phyloP scores from a whole-genome alignment of 1,140 invertebrate species.

The Nylanderia fulva region DNA sequence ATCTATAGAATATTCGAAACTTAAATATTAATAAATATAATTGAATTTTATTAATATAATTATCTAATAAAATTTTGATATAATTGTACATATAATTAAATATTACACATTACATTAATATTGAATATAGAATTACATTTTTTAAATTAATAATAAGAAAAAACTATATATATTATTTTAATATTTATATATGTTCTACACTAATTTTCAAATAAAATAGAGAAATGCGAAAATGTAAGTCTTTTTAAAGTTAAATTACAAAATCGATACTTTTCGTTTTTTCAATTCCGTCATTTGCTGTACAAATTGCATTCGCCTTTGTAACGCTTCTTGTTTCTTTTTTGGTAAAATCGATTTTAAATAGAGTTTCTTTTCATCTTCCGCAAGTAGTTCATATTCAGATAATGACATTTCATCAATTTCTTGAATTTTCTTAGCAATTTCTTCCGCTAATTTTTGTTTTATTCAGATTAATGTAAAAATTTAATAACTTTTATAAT shows the following conservation, averaged over 20 bases:
- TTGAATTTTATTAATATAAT: too few species aligned
- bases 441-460: conserved; percentile 26
- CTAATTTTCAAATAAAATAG: conserved; percentile 12
- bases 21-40: background rate
- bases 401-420: conserved; percentile 75
- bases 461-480: conserved; percentile 8
- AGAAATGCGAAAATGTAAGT: background rate
- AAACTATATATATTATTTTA: too few species aligned
- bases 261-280: conserved; percentile 30
- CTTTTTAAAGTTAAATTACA: background rate
- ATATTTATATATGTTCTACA: background rate
- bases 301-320: conserved; percentile 57
- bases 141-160: background rate
- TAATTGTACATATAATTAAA: too few species aligned
- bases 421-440: conserved; percentile 44
- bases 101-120: conserved; percentile 26
- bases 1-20: background rate
- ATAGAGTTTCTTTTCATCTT: conserved; percentile 74
- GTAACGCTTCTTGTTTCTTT: conserved; percentile 60
- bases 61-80: too few species aligned
- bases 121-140: background rate
- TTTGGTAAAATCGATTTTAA: conserved; percentile 60
- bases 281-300: conserved; percentile 42
- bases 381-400: conserved; percentile 71
- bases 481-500: background rate